These are phyloP conservation scores for Argyrosomus japonicus DNA, from an alignment of 2,113 vertebrate genomes.

Conservation along the genomic window DNA sequence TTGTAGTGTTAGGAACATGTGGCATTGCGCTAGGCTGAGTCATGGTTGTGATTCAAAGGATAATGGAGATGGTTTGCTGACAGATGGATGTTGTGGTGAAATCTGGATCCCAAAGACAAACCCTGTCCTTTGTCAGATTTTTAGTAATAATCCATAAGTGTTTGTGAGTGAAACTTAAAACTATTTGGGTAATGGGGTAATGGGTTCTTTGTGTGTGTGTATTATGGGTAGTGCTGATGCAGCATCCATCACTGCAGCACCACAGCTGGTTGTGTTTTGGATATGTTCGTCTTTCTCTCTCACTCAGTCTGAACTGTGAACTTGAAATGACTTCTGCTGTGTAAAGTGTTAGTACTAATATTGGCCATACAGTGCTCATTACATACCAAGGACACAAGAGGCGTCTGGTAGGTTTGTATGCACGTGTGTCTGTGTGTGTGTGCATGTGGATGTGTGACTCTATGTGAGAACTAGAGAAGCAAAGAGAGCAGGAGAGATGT, in stretches of 20 bases:
- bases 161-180: slow-evolving; percentile 77
- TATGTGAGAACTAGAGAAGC: slow-evolving; percentile 6
- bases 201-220: slow-evolving; percentile 56
- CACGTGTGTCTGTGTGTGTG: not conserved
- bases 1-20: slow-evolving; percentile 84
- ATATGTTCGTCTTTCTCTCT: slow-evolving; percentile 62
- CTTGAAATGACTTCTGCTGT: slow-evolving; percentile 67
- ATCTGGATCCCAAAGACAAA: slow-evolving; percentile 73
- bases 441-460: not conserved
- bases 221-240: slow-evolving; percentile 79
- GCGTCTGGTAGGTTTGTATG: not conserved
- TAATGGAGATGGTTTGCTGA: slow-evolving; percentile 75
- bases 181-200: slow-evolving; percentile 66
- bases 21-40: slow-evolving; percentile 78
- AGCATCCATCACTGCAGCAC: slow-evolving; percentile 74
- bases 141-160: slow-evolving; percentile 73
- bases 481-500: not conserved
- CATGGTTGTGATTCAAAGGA: slow-evolving; percentile 70
- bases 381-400: slow-evolving; percentile 63
- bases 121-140: slow-evolving; percentile 71
- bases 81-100: slow-evolving; percentile 80
- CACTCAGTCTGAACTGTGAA: slow-evolving; percentile 77
- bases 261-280: slow-evolving; percentile 86
- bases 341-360: slow-evolving; percentile 44
- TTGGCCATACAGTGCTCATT: slow-evolving; percentile 59